Evolutionary conservation across 2,113 vertebrate species (phyloP), one percentile per base, ranked within the genome.

Genomic region (Crotophaga sulcirostris): DNA sequence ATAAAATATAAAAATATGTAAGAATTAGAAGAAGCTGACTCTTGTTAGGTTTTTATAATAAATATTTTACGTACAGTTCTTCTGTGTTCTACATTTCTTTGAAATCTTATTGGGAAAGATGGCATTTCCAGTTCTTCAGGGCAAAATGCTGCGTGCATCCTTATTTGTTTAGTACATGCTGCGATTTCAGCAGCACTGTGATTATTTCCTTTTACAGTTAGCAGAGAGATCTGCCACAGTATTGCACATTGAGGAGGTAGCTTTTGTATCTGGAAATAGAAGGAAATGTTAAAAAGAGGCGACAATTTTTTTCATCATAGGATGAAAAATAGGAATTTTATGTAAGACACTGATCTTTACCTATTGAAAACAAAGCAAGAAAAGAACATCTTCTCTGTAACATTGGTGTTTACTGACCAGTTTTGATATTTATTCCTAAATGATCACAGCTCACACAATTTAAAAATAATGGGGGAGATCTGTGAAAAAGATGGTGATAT

Each of bases 71-170:
- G 5, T 55, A 7, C 13, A 40, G 0, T 73, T 92, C 18, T 34
- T 52, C 10, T 51, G 15, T 6, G 6, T 78, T 75, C 40, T 7
- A 5, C 0, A 0, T 29, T 69, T 69, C 47, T 84, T 3, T 17
- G 29, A 26, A 31, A 56, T 84, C 18, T 45, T 1, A 15, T 52
- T 70, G 52, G 76, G 38, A 73, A 84, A 47, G 25, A 31, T 59
- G 60, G 3, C 4, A 3, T 70, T 87, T 77, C 31, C 29, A 63
- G 31, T 52, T 67, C 23, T 51, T 62, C 36, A 31, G 54, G n/a
- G 38, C 10, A 18, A 28, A 68, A n/a, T 40, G 40, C 47, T 75
- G 4, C 7, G 3, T 28, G 3, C 75, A 72, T 75, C 34, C 6
- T 0, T 45, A 6, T 76, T 19, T 34, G 47, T 42, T 16, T 34